A percentile compares a stretch with the other conserved stretches of the same genome.
Conservation (phyloP, 92 coral and sea anemone species). For the Epizoanthus ramosus region DNA sequence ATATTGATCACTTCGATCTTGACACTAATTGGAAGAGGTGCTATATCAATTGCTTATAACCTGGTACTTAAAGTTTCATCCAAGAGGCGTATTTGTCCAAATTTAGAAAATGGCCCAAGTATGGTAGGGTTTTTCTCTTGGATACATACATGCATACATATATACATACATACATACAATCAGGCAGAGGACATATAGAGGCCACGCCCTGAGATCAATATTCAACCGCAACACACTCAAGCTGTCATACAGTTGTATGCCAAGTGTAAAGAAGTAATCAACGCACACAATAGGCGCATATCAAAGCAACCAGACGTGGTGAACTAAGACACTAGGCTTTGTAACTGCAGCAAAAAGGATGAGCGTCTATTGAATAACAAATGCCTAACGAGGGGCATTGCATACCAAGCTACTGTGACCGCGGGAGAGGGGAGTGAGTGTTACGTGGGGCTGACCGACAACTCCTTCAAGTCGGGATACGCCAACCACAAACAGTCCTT, state of each 20-base stretch:
- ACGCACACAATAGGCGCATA: background rate
- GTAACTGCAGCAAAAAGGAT: background rate
- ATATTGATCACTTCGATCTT: background rate
- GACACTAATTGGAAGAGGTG: background rate
- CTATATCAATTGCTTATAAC: background rate
- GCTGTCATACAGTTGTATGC: conserved; percentile 4
- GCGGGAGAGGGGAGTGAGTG: too few species aligned
- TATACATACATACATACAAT: background rate
- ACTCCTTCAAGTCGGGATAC: too few species aligned
- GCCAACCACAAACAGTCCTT: too few species aligned
- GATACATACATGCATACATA: background rate
- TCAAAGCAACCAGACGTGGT: background rate
- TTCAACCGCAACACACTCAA: background rate
- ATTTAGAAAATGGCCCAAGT: too few species aligned
- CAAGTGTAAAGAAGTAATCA: background rate
- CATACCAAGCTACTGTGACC: too few species aligned
- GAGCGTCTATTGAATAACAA: background rate
- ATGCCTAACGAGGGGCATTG: background rate
- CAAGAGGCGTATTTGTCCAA: too few species aligned
- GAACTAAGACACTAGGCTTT: background rate
- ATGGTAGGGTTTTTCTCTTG: too few species aligned
- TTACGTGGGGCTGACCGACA: too few species aligned
- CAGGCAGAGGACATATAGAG: too few species aligned
- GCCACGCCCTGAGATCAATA: too few species aligned
- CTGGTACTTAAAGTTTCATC: too few species aligned